Percentiles rank a stretch among this genome's conserved stretches.
Conservation (phyloP, 2,797 vertebrate genomes). For the Heterohyrax brucei region DNA sequence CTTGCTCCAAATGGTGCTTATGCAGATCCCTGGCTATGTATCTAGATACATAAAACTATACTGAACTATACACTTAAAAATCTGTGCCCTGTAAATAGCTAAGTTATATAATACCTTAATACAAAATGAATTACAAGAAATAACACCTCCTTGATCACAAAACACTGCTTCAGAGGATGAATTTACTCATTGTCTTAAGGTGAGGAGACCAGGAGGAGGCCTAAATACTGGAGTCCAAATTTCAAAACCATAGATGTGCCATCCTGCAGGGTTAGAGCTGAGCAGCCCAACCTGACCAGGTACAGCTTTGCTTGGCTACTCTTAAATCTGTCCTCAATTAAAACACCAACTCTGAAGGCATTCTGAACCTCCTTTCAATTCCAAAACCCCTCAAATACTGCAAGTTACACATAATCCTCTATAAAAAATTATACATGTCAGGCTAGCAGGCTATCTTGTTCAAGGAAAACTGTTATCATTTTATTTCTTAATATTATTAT, state of each 20-base stretch:
- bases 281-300: background rate
- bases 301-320: background rate
- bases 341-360: background rate
- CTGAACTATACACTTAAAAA: background rate
- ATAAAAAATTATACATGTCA: background rate
- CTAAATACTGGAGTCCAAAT: background rate
- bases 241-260: background rate
- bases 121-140: conserved; percentile 50
- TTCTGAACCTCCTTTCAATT: background rate
- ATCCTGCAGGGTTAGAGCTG: background rate
- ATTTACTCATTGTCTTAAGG: background rate
- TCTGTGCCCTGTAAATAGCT: background rate
- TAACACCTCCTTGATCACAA: background rate
- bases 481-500: background rate
- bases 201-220: background rate
- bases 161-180: background rate
- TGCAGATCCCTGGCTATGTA: background rate
- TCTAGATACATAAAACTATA: conserved; percentile 35
- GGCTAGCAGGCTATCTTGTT: background rate
- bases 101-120: conserved; percentile 5
- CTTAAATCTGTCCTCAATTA: background rate
- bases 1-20: background rate
- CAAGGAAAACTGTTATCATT: background rate
- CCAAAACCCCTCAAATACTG: background rate
- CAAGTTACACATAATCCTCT: background rate